Evolutionary conservation across 2,113 vertebrate genomes (phyloP), one percentile per base, ranked within the genome.

Genomic region (Sander vitreus): DNA sequence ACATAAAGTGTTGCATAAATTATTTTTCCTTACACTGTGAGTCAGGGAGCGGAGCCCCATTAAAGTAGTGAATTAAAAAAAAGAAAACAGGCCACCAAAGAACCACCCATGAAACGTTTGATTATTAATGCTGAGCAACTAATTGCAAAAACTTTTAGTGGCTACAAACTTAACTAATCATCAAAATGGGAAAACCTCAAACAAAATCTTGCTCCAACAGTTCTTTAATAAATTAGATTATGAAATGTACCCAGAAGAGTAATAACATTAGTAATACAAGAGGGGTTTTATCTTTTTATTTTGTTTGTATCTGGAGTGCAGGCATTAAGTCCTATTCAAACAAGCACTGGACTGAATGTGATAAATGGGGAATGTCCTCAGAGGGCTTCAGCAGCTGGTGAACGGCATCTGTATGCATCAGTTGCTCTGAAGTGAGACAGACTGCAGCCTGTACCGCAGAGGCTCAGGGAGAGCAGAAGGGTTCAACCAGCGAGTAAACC

Each of bases 381-480:
- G 73, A 85, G 69, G 64, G 63, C 65, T 78, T 39, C 30, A 58
- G 79, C 88, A 91, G 83, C 82, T 81, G 85, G 85, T 88, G 85
- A 90, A 76, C 59, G 81, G 87, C 78, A 89, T 93, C 84, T 83
- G 85, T 88, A 88, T 89, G 89, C 88, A 91, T 88, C 71, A 84
- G 78, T 68, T 83, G 54, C 60, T 89, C 78, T 83, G 83, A 84
- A 79, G 85, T 60, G 81, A 90, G 84, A 73, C 85, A 84, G 81
- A 89, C 90, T 91, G 90, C 89, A 92, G 81, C 78, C 9, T 65
- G 78, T 77, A 85, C 85, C 87, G 91, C 91, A 89, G 88, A 90
- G 86, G 81, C 81, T 85, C 76, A 13, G 33, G 53, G 73, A 64
- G 63, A 80, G 73, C 54, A 59, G 66, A 78, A 63, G 73, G 76